Conservation (phyloP, 2,888 invertebrate species). For the Bembecia ichneumoniformis region DNA sequence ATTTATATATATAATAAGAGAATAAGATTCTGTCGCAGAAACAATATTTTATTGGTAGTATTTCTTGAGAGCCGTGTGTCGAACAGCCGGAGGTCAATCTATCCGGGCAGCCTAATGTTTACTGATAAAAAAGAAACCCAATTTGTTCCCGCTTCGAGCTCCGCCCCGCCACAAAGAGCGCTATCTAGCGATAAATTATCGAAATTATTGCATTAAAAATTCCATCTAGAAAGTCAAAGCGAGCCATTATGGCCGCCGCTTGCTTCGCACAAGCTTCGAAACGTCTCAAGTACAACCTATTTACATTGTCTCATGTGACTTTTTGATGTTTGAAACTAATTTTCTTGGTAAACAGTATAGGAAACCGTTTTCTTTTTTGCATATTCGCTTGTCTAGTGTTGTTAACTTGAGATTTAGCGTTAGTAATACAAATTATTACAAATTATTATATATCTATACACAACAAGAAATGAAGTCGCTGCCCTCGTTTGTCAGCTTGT, state of each 20-base stretch:
- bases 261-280: slow-evolving; percentile 12
- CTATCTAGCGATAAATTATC: slow-evolving; percentile 74
- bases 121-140: slow-evolving; percentile 62
- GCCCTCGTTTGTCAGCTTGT: too few species aligned
- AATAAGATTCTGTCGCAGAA: too few species aligned
- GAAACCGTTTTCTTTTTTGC: slow-evolving; percentile 41
- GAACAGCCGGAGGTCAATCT: slow-evolving; percentile 47
- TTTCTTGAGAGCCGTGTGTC: slow-evolving; percentile 18
- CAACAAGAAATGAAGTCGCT: too few species aligned
- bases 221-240: slow-evolving; percentile 81
- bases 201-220: slow-evolving; percentile 83
- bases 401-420: too few species aligned
- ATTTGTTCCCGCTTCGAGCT: slow-evolving; percentile 36
- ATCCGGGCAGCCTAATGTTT: slow-evolving; percentile 48
- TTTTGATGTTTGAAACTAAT: slow-evolving; percentile 29
- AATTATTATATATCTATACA: too few species aligned
- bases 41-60: too few species aligned
- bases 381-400: too few species aligned
- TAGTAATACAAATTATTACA: too few species aligned
- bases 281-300: slow-evolving; percentile 29
- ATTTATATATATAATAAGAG: too few species aligned
- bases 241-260: slow-evolving; percentile 61
- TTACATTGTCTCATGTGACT: slow-evolving; percentile 24
- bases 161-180: slow-evolving; percentile 56
- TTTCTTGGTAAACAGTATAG: slow-evolving; percentile 51